Evolutionary conservation across 92 coral and sea anemone genomes (phyloP), one percentile per base, ranked within the genome.

Genomic region (Siderastrea radians): DNA sequence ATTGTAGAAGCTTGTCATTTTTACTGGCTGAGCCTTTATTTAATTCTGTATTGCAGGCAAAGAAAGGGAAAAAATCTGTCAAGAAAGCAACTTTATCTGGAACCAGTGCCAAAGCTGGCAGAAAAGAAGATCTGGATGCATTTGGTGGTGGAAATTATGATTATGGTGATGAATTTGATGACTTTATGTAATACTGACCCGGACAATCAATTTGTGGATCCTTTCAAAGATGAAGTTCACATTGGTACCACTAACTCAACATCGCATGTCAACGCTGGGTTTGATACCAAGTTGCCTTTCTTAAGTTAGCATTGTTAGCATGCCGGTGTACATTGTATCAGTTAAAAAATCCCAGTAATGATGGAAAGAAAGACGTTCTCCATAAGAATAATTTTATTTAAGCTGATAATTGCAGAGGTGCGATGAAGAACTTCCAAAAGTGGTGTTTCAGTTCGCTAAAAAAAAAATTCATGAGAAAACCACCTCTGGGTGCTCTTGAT

Each of bases 61-160:
- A 90, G 10, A 91, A 91, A 89, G 87, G 92, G n/a, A 93, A 95
- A 81, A 95, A 93, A 81, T 74, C 92, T 63, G 78, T 62, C 46
- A 95, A 95, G 92, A 97, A 97, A 79, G 98, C 95, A 2, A 93
- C 91, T 14, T 79, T 97, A 66, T 76, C 95, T 44, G 99, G 99
- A 1, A 80, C 88, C 2, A 80, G 96, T 81, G 89, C 90, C 17
- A 97, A 97, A 67, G 96, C 95, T 16, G 93, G 93, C 0, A 95
- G 90, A 91, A 92, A 89, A 77, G 98, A 95, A 2, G 99, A 97
- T 49, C 71, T 97, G 92, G 95, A 94, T 87, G 97, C 94, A 65
- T 94, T 89, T 69, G 94, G 94, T 26, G 84, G 80, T 67, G 90
- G 89, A 77, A 90, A 85, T 67, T 93, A 84, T 73, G 74, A 79